phyloP scores from a whole-genome alignment of 2,797 vertebrate genomes.

The Argyrosomus regius region DNA sequence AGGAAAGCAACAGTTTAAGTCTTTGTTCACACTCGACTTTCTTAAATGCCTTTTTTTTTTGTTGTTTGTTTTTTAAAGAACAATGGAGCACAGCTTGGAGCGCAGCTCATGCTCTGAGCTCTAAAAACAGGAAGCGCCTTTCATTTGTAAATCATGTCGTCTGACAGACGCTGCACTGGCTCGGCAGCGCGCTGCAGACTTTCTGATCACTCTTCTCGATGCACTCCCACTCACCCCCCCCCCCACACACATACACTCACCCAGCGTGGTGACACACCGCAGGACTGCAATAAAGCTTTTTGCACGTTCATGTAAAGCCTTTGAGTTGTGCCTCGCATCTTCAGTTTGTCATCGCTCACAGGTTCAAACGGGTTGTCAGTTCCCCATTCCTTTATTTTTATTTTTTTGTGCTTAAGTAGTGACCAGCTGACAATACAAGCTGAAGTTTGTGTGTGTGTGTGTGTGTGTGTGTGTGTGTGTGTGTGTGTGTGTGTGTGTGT shows the following conservation, averaged over 20 bases:
- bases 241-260: not conserved
- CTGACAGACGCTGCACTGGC: not conserved
- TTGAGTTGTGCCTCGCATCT: constrained; percentile 54
- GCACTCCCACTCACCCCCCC: not conserved
- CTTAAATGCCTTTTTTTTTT: not conserved
- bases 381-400: not conserved
- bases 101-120: not conserved
- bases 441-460: constrained; percentile 24
- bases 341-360: constrained; percentile 10
- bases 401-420: not conserved
- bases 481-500: constrained; percentile 6
- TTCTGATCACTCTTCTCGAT: constrained; percentile 19
- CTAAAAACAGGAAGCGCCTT: constrained; percentile 23
- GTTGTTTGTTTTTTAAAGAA: not conserved
- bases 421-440: not conserved
- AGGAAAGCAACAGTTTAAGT: not conserved
- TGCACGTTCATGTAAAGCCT: constrained; percentile 65
- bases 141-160: not conserved
- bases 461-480: constrained; percentile 9
- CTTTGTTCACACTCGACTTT: too few relatives aligned
- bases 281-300: constrained; percentile 74
- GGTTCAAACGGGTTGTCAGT: constrained; percentile 4
- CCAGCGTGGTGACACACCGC: constrained; percentile 55
- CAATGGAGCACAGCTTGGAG: not conserved
- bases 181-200: constrained; percentile 23